phyloP scores from a whole-genome alignment of 2,888 invertebrate species.

The Tipula helvola region DNA sequence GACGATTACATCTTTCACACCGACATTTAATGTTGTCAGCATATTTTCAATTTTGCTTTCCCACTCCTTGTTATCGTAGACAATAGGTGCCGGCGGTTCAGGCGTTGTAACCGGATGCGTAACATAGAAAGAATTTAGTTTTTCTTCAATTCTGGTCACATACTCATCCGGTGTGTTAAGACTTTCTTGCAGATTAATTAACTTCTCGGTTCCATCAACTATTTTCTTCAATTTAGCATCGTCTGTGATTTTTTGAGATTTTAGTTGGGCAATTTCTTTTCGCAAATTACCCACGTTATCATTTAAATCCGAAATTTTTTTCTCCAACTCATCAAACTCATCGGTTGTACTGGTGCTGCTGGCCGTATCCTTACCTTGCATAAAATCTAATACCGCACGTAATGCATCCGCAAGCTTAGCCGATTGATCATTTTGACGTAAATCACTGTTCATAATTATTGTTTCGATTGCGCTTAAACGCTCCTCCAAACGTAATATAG shows the following conservation, averaged over 20 bases:
- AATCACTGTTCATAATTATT: slow-evolving; percentile 36
- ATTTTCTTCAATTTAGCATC: slow-evolving; percentile 25
- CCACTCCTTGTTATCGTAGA: slow-evolving; percentile 32
- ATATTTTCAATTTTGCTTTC: slow-evolving; percentile 36
- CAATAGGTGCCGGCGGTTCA: slow-evolving; percentile 19
- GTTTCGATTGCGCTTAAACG: slow-evolving; percentile 64
- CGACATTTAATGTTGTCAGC: slow-evolving; percentile 34
- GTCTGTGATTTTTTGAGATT: slow-evolving; percentile 23
- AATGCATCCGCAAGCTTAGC: slow-evolving; percentile 30
- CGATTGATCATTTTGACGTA: slow-evolving; percentile 31
- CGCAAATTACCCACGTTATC: slow-evolving; percentile 25
- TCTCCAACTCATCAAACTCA: slow-evolving; percentile 15
- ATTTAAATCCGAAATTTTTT: slow-evolving; percentile 26
- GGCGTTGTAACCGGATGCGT: slow-evolving; percentile 18
- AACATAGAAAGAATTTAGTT: slow-evolving; percentile 26
- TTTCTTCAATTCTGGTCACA: slow-evolving; percentile 27
- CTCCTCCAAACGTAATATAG: slow-evolving; percentile 59
- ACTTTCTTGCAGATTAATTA: slow-evolving; percentile 22
- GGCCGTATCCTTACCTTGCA: slow-evolving; percentile 25
- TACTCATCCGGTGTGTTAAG: slow-evolving; percentile 26
- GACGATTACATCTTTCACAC: slow-evolving; percentile 25
- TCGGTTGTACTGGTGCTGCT: not conserved
- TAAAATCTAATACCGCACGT: slow-evolving; percentile 32
- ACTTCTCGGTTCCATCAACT: slow-evolving; percentile 24
- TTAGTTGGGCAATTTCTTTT: slow-evolving; percentile 26